Conservation (phyloP, 1,140 invertebrate species). For the Cydia fagiglandana region DNA sequence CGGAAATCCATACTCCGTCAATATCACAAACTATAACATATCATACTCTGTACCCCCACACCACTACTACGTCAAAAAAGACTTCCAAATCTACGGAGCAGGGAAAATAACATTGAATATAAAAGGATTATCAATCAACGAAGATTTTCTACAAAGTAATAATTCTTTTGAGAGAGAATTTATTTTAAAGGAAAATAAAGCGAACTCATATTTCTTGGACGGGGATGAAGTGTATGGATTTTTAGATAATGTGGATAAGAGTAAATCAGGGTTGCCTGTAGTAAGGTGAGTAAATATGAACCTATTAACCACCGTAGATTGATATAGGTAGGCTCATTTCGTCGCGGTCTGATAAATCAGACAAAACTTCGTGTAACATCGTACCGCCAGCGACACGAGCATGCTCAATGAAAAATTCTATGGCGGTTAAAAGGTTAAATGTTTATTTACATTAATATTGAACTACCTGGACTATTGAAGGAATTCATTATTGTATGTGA, state of each 20-base stretch:
- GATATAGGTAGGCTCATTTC: too few species aligned
- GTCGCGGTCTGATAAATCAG: too few species aligned
- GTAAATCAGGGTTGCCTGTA: slow-evolving; percentile 64
- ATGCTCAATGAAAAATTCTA: too few species aligned
- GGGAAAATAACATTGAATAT: slow-evolving; percentile 48
- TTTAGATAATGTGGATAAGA: slow-evolving; percentile 64
- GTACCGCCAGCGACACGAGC: too few species aligned
- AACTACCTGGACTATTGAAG: too few species aligned
- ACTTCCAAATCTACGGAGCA: slow-evolving; percentile 43
- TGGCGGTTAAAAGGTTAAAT: not conserved
- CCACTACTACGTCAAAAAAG: slow-evolving; percentile 50
- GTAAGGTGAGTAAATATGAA: slow-evolving; percentile 52
- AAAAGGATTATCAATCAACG: slow-evolving; percentile 49
- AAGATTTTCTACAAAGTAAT: slow-evolving; percentile 32
- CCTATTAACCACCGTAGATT: too few species aligned
- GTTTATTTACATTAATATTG: too few species aligned
- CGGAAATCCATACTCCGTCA: slow-evolving; percentile 67
- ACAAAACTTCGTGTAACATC: too few species aligned
- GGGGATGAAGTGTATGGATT: slow-evolving; percentile 48
- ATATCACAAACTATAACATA: slow-evolving; percentile 52
- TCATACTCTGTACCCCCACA: slow-evolving; percentile 54
- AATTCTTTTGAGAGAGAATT: slow-evolving; percentile 39
- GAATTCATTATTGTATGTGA: too few species aligned
- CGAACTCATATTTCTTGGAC: slow-evolving; percentile 56
- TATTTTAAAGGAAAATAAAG: slow-evolving; percentile 53